Evolutionary conservation across 2,888 invertebrate genomes (phyloP).

Genomic region (Callimorpha dominula): DNA sequence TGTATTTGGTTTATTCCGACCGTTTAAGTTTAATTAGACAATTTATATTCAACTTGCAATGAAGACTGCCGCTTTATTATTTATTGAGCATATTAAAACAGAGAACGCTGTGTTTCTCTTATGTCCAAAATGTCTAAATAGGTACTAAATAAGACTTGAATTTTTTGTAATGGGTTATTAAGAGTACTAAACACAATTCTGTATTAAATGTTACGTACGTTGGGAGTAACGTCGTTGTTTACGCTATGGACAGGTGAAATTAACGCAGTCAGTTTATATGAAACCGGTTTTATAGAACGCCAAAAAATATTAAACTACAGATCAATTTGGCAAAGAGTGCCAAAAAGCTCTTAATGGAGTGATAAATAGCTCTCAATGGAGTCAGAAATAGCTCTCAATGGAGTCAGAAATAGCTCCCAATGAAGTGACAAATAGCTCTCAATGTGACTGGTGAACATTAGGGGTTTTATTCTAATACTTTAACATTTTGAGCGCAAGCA

Average conservation of each 20-base stretch:
- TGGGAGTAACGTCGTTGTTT: constrained; percentile 3
- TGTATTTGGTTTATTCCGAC: constrained; percentile 72
- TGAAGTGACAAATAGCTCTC: too few species aligned
- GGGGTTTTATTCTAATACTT: too few species aligned
- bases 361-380: not conserved
- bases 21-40: constrained; percentile 81
- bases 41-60: constrained; percentile 83
- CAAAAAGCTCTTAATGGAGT: not conserved
- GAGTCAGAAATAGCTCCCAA: too few species aligned
- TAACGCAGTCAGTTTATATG: not conserved
- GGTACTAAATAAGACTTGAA: constrained; percentile 36
- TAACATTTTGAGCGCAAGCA: too few species aligned
- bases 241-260: not conserved
- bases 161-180: constrained; percentile 26
- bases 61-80: constrained; percentile 79
- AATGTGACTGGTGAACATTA: too few species aligned
- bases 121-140: constrained; percentile 46
- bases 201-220: constrained; percentile 4
- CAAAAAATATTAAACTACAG: not conserved
- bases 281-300: not conserved
- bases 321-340: too few species aligned
- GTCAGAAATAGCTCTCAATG: not conserved
- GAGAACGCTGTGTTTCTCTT: constrained; percentile 57
- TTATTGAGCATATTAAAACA: constrained; percentile 70
- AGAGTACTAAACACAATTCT: constrained; percentile 4